Base-by-base conservation (phyloP, 2,113 vertebrate species). In the Argyrosomus japonicus region DNA sequence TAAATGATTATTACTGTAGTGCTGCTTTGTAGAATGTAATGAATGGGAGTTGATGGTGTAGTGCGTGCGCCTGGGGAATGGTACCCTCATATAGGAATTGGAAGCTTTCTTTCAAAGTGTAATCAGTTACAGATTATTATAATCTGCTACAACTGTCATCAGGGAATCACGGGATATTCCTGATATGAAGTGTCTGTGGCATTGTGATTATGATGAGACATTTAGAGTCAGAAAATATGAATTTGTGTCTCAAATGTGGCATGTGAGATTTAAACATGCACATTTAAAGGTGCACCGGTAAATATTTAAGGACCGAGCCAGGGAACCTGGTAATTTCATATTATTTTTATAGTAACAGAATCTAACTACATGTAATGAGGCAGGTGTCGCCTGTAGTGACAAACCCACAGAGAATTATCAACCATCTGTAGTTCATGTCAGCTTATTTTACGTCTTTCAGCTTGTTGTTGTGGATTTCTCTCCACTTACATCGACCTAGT, bases 1-100 rank as follows among this genome's bases (percentile, higher is more conserved):
- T 86, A 87, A 91, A 92, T 86, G 84, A 91, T 83, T 86, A 86
- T 89, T 84, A 89, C 79, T 88, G 79, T 88, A 81, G 83, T 70
- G 68, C 51, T 25, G 62, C 76, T 84, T 86, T 90, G 77, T 73
- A 40, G 43, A 62, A 76, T 78, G 19, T 75, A 88, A 81, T 83
- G 81, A 85, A 85, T 79, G 57, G 69, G 48, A 81, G 70, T 65
- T 82, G 77, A 79, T 86, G 77, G 58, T 75, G 80, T 36, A 47
- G 68, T 68, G 70, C 54, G 56, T 70, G 54, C 27, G 79, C 48
- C 60, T 25, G 21, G 77, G 78, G 83, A 77, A 57, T 29, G 40
- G 14, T 18, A 0, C n/a, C 61, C 47, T 65, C 68, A 25, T 45
- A 65, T 65, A 64, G 58, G 40, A 70, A 43, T 8, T 40, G 17